Base-by-base conservation (phyloP, 35 echinoderm and acorn worm species). In the Eucidaris tribuloides region DNA sequence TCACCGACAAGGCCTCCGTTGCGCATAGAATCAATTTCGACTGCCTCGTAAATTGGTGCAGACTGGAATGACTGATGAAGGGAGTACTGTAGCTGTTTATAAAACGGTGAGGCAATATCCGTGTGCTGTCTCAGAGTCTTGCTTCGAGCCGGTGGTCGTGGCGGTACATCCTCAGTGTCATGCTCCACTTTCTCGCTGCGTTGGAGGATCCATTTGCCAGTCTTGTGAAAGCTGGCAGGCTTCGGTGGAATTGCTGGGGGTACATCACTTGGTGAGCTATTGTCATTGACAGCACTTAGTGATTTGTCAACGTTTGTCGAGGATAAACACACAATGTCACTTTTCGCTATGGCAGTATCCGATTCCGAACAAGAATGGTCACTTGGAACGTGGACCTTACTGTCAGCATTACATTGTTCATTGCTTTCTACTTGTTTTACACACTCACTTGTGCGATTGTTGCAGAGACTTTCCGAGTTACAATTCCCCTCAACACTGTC, bases 61-160 rank as follows among this genome's bases (percentile, higher is more conserved):
- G 65, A n/a, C 46, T 68, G 52, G 31, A 33, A n/a, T 18, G 15
- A 4, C 45, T 30, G 6, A 13, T 39, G 42, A 40, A 84, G 42
- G 36, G 9, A 3, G 58, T 49, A 55, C 39, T 81, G 59, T 20
- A 42, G 52, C 32, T 27, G 55, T 31, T 18, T 70, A 62, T 60
- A 78, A 42, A 85, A 57, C 76, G 65, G 48, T 77, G 48, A 32
- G 19, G 6, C 25, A 49, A 79, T 42, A 49, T 39, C 54, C 24
- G 45, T 46, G 25, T 79, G 68, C 0, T 85, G 52, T 43, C 39
- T 36, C n/a, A 46, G 49, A 80, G 68, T 89, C 60, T 79, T 77
- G 39, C 65, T 81, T n/a, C 94, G 74, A 49, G 94, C 94, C 57
- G 94, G 94, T 4, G 89, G 94, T 33, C 89, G 44, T 18, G 94